Evolutionary conservation across 2,797 vertebrate species (phyloP).

Genomic region (Linurgus olivaceus): DNA sequence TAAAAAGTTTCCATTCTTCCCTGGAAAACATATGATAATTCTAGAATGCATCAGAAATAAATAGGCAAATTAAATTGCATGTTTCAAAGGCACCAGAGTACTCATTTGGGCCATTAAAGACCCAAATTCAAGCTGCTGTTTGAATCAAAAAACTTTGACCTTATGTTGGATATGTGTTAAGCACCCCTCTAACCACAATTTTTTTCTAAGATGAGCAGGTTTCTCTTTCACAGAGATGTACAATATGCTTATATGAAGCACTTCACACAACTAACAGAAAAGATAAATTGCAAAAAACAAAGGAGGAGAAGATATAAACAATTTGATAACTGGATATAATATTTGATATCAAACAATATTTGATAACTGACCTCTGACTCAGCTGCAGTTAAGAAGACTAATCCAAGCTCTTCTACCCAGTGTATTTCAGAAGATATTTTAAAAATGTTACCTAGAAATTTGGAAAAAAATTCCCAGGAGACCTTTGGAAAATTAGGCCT

Average conservation of each 20-base stretch:
- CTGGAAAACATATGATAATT: neutral
- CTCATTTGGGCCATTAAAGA: neutral
- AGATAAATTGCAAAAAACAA: neutral
- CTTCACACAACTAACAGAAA: neutral
- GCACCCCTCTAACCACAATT: neutral
- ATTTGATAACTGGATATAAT: too few relatives aligned
- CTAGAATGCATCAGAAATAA: neutral
- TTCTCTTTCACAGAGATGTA: neutral
- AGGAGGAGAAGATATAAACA: neutral
- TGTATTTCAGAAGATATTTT: neutral
- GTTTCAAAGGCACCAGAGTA: neutral
- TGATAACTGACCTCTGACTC: neutral
- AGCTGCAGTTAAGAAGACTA: neutral
- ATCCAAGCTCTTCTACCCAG: neutral
- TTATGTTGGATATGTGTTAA: neutral
- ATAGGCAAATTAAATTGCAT: accelerated
- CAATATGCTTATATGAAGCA: neutral
- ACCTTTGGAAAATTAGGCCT: neutral
- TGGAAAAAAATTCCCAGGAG: neutral
- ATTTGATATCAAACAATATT: neutral
- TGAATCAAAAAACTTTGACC: neutral
- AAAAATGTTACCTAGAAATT: neutral
- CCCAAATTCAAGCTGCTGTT: neutral
- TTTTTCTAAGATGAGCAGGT: neutral
- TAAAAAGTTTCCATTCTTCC: neutral